Evolutionary conservation across 2,888 invertebrate species (phyloP), one percentile per base, ranked within the genome.

Genomic region (Selenia dentaria): DNA sequence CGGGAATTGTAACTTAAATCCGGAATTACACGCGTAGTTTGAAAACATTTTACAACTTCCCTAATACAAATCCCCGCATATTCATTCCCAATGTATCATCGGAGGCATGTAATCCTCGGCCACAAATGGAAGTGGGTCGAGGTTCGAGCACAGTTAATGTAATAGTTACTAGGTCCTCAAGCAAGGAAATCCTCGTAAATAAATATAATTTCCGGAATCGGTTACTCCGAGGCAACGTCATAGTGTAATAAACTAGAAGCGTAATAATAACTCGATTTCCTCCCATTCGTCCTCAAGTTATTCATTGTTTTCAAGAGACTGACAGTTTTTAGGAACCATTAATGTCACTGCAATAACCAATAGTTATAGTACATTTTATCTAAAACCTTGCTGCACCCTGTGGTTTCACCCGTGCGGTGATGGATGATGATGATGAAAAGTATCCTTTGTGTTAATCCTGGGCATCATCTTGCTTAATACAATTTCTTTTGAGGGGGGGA

Each of bases 111-210:
- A 37, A 38, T 44, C 33, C 34, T 8, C 6, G 11, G 9, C 22
- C 13, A 4, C 20, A 20, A 22, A 14, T 20, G 35, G 13, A 36
- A 36, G 13, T 35, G 8, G 44, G 37, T 43, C 42, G 25, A 42
- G 31, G 39, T 6, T 32, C 6, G 22, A 22, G 2, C 8, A 22
- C 22, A 22, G 22, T 6, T 22, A 6, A 22, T 8, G 0, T 22
- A 2, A 22, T 4, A 22, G 22, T 22, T 22, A 4, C 22, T 22
- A 8, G 6, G 8, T n/a, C 22, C 18, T 22, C 13, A 12, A 29
- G 20, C 8, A 10, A 31, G 40, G 22, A 45, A 40, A 40, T 29
- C 26, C 34, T 37, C 18, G 28, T 32, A 48, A 44, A 45, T 43
- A 46, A 35, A 37, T 20, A 40, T 26, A 28, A 37, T 37, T 26